These are phyloP conservation scores for Chironomus striatipennis DNA, from an alignment of 1,140 invertebrate genomes.

Conservation along the genomic window DNA sequence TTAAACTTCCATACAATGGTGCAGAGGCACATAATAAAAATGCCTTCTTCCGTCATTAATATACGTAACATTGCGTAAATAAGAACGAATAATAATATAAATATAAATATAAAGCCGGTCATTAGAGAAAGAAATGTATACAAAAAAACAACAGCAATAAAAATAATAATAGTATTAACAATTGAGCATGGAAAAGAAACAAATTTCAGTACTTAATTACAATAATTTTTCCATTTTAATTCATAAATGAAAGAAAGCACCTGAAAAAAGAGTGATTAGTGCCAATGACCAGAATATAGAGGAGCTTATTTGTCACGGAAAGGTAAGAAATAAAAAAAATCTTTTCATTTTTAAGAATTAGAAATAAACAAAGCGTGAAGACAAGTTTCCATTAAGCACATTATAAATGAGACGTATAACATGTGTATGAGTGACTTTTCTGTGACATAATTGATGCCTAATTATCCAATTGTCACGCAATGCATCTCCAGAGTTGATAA, in stretches of 20 bases:
- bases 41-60: slow-evolving; percentile 18
- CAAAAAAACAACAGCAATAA: not conserved
- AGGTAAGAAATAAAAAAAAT: no score
- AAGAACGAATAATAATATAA: not conserved
- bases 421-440: no score
- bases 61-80: not conserved
- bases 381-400: no score
- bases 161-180: not conserved
- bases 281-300: not conserved
- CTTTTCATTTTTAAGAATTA: no score
- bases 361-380: no score
- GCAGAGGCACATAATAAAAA: slow-evolving; percentile 16
- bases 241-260: slow-evolving; percentile 5
- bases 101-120: not conserved
- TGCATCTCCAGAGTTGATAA: no score
- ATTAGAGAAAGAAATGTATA: not conserved
- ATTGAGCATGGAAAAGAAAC: not conserved
- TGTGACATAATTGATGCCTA: no score
- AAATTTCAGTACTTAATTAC: slow-evolving; percentile 20
- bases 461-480: no score
- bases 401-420: no score
- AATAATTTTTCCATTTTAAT: slow-evolving; percentile 23
- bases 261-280: slow-evolving; percentile 2
- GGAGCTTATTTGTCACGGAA: no score
- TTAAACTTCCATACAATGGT: not conserved